Evolutionary conservation across 2,113 vertebrate genomes (phyloP), one percentile per base, ranked within the genome.

Genomic region (Elaphurus davidianus): DNA sequence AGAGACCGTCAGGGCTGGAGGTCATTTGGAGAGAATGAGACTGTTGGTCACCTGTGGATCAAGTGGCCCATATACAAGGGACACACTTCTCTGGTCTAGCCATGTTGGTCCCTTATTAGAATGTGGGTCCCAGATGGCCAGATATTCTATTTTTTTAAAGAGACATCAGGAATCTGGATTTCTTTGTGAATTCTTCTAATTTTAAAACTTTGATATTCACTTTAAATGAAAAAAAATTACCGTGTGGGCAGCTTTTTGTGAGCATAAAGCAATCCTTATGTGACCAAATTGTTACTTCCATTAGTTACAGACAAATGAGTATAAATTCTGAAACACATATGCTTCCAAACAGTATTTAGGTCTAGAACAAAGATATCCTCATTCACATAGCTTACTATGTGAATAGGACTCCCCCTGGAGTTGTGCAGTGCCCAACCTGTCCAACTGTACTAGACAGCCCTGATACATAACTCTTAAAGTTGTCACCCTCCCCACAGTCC

Each of bases 121-220:
- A 16, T 25, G 21, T n/a, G 50, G 43, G n/a, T 50, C n/a, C 33
- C 57, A 28, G 17, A 16, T 33, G 40, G 33, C 47, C 54, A 62
- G 30, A 55, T 25, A 88, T 0, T 50, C 45, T 88, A 87, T 47
- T 33, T 40, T 94, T 94, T 67, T 33, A 19, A 78, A 88, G 43
- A 89, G 47, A 59, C 8, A 52, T n/a, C 11, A 21, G 62, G 13
- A 64, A 88, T 59, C 33, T 64, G 60, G 33, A 4, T 83, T 94
- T 93, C 81, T 62, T 54, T 74, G 17, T 82, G 45, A 91, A 67
- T 82, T 88, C 27, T 85, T 27, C 30, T 50, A 12, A 71, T 91
- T 55, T 47, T 52, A 81, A 78, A 71, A 36, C 21, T 15, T 64
- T 43, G 67, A 47, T 7, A 17, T 64, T 30, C 33, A 60, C 71